phyloP scores from a whole-genome alignment of 2,113 vertebrate genomes.

The Sitta europaea region DNA sequence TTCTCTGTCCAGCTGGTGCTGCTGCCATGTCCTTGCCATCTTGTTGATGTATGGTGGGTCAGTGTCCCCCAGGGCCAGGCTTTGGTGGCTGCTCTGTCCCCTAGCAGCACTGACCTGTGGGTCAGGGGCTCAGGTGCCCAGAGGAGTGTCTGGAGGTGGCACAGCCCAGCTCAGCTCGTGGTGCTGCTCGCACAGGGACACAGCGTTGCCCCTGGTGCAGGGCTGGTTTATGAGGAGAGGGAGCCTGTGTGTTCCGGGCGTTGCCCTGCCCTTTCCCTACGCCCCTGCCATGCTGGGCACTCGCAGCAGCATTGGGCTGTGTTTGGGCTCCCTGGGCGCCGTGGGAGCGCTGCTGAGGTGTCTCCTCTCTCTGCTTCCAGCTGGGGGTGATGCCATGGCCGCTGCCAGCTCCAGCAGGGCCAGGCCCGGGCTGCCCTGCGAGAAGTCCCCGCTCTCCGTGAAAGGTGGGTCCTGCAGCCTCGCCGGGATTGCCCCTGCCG shows the following conservation, averaged over 20 bases:
- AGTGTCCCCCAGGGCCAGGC: background rate
- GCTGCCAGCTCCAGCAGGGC: conserved; percentile 85
- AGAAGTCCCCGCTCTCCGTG: conserved; percentile 87
- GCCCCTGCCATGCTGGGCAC: rapidly evolving
- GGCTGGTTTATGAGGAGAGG: background rate
- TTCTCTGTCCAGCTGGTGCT: rapidly evolving
- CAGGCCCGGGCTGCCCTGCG: conserved; percentile 72
- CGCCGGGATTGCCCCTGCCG: rapidly evolving
- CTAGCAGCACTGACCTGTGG: rapidly evolving
- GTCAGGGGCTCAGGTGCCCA: background rate
- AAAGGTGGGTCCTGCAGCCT: conserved; percentile 78
- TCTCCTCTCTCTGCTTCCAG: conserved; percentile 70
- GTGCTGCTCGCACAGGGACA: rapidly evolving
- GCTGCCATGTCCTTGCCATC: background rate
- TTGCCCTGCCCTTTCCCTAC: rapidly evolving
- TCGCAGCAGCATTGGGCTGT: rapidly evolving
- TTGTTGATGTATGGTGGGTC: rapidly evolving
- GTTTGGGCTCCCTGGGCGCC: rapidly evolving
- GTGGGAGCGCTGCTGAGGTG: background rate
- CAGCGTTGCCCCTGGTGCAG: rapidly evolving
- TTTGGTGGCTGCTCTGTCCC: background rate
- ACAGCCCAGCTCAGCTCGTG: rapidly evolving
- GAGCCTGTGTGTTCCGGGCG: rapidly evolving
- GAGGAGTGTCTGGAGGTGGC: background rate
- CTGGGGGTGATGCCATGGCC: conserved; percentile 86